Conservation (phyloP, 2,888 invertebrate genomes). For the Portevinia maculata region DNA sequence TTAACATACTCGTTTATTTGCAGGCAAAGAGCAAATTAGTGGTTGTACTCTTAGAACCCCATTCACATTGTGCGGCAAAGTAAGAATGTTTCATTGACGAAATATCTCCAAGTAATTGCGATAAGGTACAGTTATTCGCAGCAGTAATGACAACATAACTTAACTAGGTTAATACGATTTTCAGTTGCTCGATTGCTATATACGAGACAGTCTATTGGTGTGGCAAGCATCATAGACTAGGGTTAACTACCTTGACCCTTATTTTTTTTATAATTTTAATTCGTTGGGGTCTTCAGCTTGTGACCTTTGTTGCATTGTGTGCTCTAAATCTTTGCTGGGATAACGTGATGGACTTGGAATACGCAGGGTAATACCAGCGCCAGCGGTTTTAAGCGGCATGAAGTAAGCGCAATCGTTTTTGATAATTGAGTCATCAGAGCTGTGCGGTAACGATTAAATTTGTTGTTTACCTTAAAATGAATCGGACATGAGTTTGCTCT, state of each 20-base stretch:
- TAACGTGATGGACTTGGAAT: not conserved
- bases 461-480: too few relatives aligned
- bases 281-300: slow-evolving; percentile 2
- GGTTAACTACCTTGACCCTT: slow-evolving; percentile 64
- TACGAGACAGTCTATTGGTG: slow-evolving; percentile 5
- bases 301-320: slow-evolving; percentile 9
- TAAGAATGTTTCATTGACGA: slow-evolving; percentile 42
- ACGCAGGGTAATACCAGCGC: too few relatives aligned
- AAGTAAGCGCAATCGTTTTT: too few relatives aligned
- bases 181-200: slow-evolving; percentile 29
- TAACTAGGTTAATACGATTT: slow-evolving; percentile 61
- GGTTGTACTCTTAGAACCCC: slow-evolving; percentile 27
- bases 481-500: too few relatives aligned
- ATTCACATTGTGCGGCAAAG: not conserved
- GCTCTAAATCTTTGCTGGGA: slow-evolving; percentile 8
- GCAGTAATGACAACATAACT: slow-evolving; percentile 37
- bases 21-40: slow-evolving; percentile 14
- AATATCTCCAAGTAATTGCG: slow-evolving; percentile 37
- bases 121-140: slow-evolving; percentile 19
- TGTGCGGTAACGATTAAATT: too few relatives aligned
- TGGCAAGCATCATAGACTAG: slow-evolving; percentile 18
- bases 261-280: slow-evolving; percentile 17
- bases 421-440: too few relatives aligned
- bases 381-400: too few relatives aligned
- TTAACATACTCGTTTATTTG: slow-evolving; percentile 1